Conservation (phyloP, 2,797 vertebrate genomes). For the Chrosomus eos region DNA sequence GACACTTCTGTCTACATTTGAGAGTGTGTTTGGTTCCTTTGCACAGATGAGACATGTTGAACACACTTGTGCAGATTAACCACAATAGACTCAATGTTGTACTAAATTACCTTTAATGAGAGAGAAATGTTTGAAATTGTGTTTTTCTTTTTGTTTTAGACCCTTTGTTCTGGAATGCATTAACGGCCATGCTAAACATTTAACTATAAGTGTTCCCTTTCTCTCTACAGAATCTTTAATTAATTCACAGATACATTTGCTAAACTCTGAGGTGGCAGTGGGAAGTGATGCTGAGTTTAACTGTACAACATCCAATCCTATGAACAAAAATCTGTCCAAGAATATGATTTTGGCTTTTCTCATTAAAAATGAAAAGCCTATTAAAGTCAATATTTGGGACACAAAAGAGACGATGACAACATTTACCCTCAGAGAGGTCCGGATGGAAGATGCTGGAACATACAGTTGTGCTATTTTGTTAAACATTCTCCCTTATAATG, state of each 20-base stretch:
- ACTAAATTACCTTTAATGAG: neutral
- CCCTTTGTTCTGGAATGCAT: neutral
- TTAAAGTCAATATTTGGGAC: constrained; percentile 21
- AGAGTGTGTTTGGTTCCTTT: neutral
- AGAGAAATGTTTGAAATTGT: neutral
- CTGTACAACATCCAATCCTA: neutral
- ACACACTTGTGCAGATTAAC: neutral
- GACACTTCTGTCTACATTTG: neutral
- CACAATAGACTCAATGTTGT: neutral
- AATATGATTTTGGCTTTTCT: constrained; percentile 9
- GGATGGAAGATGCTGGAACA: constrained; percentile 22
- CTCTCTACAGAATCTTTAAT: constrained; percentile 13
- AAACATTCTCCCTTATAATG: constrained; percentile 6
- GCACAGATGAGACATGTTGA: neutral
- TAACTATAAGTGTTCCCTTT: neutral
- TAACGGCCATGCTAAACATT: neutral
- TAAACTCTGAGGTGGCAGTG: neutral
- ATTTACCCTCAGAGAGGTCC: constrained; percentile 1
- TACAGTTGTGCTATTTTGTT: constrained; percentile 24
- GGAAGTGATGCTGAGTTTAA: constrained; percentile 28
- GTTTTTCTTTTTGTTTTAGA: neutral
- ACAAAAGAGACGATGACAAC: neutral
- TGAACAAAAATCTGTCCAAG: neutral
- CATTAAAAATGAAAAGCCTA: constrained; percentile 6
- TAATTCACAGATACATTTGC: neutral